Conservation (phyloP, 1,140 invertebrate species). For the Pseudomyrmex sp. region DNA sequence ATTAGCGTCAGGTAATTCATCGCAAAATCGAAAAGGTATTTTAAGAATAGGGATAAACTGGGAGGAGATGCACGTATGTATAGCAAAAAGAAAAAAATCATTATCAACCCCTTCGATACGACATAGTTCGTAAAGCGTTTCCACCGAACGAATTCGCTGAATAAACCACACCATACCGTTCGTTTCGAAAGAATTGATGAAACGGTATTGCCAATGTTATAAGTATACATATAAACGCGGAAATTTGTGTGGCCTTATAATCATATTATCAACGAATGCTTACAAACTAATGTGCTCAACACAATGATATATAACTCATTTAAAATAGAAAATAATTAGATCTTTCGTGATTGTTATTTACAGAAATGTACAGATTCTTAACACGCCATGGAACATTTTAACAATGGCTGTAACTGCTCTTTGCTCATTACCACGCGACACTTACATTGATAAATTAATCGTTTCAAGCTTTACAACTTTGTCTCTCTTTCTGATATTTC, state of each 20-base stretch:
- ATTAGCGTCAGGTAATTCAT: no score
- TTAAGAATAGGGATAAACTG: no score
- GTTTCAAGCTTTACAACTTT: neutral
- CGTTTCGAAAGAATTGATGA: no score
- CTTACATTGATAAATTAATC: slow-evolving; percentile 7
- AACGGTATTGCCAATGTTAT: slow-evolving; percentile 12
- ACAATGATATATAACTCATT: slow-evolving; percentile 64
- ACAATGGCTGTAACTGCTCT: slow-evolving; percentile 32
- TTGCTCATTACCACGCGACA: neutral
- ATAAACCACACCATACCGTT: no score
- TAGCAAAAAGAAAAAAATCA: no score
- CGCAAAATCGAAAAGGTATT: no score
- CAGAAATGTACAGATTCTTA: slow-evolving; percentile 71
- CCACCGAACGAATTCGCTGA: no score
- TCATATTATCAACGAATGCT: slow-evolving; percentile 37
- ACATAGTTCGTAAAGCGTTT: no score
- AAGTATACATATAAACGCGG: neutral
- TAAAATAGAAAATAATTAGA: slow-evolving; percentile 68
- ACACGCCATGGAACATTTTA: slow-evolving; percentile 45
- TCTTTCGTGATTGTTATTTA: slow-evolving; percentile 68
- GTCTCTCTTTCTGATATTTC: slow-evolving; percentile 9
- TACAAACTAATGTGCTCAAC: slow-evolving; percentile 72
- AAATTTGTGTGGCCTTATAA: slow-evolving; percentile 24
- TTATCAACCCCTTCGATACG: no score
- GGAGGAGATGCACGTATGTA: no score